Evolutionary conservation across 2,888 invertebrate species (phyloP), one percentile per base, ranked within the genome.

Genomic region (Ligdia adustata): DNA sequence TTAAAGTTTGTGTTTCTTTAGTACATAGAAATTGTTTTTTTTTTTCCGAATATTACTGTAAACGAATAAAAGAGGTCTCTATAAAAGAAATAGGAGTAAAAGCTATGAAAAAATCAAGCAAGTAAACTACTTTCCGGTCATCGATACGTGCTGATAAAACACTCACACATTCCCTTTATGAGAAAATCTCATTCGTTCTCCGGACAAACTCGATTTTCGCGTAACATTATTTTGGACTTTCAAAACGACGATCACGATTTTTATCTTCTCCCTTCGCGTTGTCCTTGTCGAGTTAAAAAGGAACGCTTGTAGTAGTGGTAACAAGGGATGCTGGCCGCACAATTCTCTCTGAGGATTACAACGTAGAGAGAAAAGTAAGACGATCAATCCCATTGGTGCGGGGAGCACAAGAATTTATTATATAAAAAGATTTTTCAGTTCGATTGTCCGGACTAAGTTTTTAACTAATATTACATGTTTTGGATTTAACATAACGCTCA

Each of bases 381-480:
- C 86, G 86, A 88, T 87, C 89, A 88, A 89, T 89, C 84, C 88
- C 85, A 72, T 72, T 72, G 80, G 80, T 77, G 76, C 77, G 75
- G 68, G 74, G 64, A 70, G 72, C 75, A 67, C 60, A 79, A 80
- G 79, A 86, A 86, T 86, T 85, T 88, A 87, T 87, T 85, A 87
- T n/a, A n/a, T 86, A 86, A 88, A 87, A 80, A 72, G 78, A 75
- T 84, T 81, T 76, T 76, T n/a, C n/a, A n/a, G 68, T 57, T 55
- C 55, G 47, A 45, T n/a, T n/a, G n/a, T n/a, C n/a, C n/a, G n/a
- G 44, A 42, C 52, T 52, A 53, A 57, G 54, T 56, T 55, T 57
- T 56, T 49, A 45, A 39, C 50, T 13, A 20, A 16, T 12, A 34
- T 34, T 14, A 13, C 34, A 14, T 14, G 9, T 24, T 33, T 18